phyloP scores from a whole-genome alignment of 2,113 vertebrate genomes.

The Campylomormyrus numenius region DNA sequence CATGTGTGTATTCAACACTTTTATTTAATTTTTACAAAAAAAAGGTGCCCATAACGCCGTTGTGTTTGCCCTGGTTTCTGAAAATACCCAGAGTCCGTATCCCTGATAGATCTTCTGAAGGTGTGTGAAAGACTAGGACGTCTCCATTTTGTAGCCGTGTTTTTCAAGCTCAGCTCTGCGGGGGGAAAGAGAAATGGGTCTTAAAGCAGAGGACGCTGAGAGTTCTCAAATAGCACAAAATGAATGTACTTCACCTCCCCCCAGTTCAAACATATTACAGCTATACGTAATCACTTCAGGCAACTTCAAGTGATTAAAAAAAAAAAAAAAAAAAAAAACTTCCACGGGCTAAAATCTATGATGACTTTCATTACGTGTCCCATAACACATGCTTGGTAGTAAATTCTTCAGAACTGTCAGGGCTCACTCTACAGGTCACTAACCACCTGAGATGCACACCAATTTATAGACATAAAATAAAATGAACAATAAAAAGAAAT shows the following conservation, averaged over 20 bases:
- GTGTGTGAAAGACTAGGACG: conserved; percentile 66
- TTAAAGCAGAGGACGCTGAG: background rate
- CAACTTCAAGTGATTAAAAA: background rate
- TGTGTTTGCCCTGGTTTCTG: conserved; percentile 16
- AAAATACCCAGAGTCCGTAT: conserved; percentile 29
- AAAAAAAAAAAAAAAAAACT: background rate
- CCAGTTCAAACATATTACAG: background rate
- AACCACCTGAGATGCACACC: background rate
- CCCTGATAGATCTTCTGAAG: conserved; percentile 10
- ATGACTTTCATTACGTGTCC: background rate
- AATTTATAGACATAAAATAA: background rate
- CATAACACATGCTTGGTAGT: background rate
- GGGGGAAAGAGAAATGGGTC: conserved; percentile 31
- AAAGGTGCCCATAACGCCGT: conserved; percentile 1
- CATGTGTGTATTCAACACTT: background rate
- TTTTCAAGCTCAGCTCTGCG: conserved; percentile 94
- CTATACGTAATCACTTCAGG: conserved; percentile 1
- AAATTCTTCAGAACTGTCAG: background rate
- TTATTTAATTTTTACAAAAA: conserved; percentile 18
- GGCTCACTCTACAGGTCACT: background rate
- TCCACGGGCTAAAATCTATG: background rate
- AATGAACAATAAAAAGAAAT: background rate
- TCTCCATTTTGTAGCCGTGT: conserved; percentile 99
- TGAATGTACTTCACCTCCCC: background rate
- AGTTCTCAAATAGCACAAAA: conserved; percentile 9